Evolutionary conservation across 2,797 vertebrate species (phyloP), one percentile per base, ranked within the genome.

Genomic region (Diglossa cyanea): DNA sequence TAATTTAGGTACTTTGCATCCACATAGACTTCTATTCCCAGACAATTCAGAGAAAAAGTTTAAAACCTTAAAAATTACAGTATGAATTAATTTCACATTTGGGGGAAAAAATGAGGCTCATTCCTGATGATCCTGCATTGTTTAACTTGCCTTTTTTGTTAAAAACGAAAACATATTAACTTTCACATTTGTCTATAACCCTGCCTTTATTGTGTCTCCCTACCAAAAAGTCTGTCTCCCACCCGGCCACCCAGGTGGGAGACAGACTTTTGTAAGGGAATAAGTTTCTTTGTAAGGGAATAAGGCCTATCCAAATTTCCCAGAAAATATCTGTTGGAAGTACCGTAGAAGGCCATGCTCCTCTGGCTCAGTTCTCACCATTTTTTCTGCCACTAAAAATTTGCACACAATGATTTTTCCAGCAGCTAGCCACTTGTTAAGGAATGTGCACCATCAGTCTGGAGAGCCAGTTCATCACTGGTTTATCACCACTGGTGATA

Each of bases 31-130:
- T 81, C 62, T 80, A 33, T 44, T 58, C 40, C 23, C 18, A 77
- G 62, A 81, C 73, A 89, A 87, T 54, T 71, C 17, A 73, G 39
- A 53, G 42, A 67, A 63, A 26, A 93, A 50, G 25, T 48, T 30
- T 13, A 63, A 93, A 88, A n/a, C 8, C 24, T 88, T 60, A 63
- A 89, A 62, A 93, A 72, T 44, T 24, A 35, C 30, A 48, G 9
- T 44, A 58, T 1, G 0, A 84, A 70, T 68, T 53, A 50, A 50
- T 67, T 68, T 84, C 16, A 79, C 9, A 25, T 53, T 54, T 61
- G 7, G 14, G 6, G 13, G 0, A 0, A 23, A 44, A 17, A 31
- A 30, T 5, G 16, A 65, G 9, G 17, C 7, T 77, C 11, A 33
- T 48, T 88, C 50, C 39, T 54, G 33, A 78, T 72, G 65, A 58